Conservation (phyloP, 1,140 invertebrate genomes). For the Ceratosolen solmsi region DNA sequence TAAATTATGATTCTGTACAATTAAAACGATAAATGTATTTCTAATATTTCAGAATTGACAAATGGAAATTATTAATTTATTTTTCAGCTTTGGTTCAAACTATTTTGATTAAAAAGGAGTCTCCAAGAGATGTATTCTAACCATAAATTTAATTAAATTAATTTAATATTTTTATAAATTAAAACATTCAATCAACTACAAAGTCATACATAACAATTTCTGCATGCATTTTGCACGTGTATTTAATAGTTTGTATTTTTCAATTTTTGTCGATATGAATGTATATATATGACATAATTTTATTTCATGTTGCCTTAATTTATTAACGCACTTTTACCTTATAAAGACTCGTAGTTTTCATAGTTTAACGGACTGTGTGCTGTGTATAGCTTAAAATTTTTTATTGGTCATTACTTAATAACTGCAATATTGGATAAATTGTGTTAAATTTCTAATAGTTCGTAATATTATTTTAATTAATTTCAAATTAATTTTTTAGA, state of each 20-base stretch:
- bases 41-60: not conserved
- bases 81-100: not conserved
- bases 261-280: not conserved
- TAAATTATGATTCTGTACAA: not conserved
- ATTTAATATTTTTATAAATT: constrained; percentile 6
- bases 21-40: not conserved
- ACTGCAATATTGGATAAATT: constrained; percentile 5
- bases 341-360: constrained; percentile 64
- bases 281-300: not conserved
- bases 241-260: constrained; percentile 7
- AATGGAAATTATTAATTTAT: not conserved
- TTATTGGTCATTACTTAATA: constrained; percentile 36
- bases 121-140: constrained; percentile 22
- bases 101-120: no score
- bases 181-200: constrained; percentile 31
- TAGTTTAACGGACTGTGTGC: not conserved
- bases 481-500: constrained; percentile 5
- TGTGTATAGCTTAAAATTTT: constrained; percentile 23
- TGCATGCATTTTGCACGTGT: constrained; percentile 38
- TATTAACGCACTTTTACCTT: constrained; percentile 68
- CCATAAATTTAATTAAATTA: constrained; percentile 3
- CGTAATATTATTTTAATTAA: constrained; percentile 20
- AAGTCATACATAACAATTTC: constrained; percentile 21
- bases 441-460: constrained; percentile 4
- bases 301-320: constrained; percentile 48